Percentiles rank a stretch among this genome's conserved stretches.
Conservation (phyloP, 2,888 invertebrate genomes). For the Thalpophila matura region DNA sequence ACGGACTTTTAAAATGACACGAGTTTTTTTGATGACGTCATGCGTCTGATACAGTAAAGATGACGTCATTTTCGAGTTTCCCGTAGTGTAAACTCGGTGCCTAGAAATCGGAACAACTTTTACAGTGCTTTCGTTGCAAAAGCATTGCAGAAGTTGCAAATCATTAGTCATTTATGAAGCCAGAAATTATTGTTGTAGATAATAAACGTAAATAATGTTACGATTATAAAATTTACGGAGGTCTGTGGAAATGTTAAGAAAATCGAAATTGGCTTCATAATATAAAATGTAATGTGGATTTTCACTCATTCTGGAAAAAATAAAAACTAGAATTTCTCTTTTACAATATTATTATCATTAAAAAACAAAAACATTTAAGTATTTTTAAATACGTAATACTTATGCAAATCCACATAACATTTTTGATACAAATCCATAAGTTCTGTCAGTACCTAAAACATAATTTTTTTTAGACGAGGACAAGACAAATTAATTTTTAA, state of each 20-base stretch:
- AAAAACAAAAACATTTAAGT: not conserved
- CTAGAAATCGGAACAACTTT: constrained; percentile 62
- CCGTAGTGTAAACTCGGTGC: constrained; percentile 13
- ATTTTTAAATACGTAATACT: not conserved
- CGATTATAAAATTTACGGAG: constrained; percentile 7
- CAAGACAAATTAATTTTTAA: constrained; percentile 2
- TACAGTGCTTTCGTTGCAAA: constrained; percentile 61
- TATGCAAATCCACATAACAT: constrained; percentile 34
- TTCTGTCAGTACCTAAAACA: constrained; percentile 25
- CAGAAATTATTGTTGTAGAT: constrained; percentile 41
- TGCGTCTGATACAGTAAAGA: not conserved
- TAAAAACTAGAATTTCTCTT: too few species aligned
- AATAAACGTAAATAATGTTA: constrained; percentile 7
- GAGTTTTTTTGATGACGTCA: not conserved
- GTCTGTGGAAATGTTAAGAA: constrained; percentile 8
- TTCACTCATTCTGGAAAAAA: too few species aligned
- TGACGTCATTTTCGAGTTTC: constrained; percentile 6
- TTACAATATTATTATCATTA: too few species aligned
- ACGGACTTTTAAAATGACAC: not conserved
- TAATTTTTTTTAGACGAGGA: constrained; percentile 28
- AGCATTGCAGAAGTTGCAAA: constrained; percentile 60
- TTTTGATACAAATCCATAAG: constrained; percentile 38
- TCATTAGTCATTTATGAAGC: constrained; percentile 60
- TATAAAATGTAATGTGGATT: constrained; percentile 39
- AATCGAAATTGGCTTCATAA: constrained; percentile 51